Conservation (phyloP, 2,797 vertebrate species). For the Anguilla anguilla region DNA sequence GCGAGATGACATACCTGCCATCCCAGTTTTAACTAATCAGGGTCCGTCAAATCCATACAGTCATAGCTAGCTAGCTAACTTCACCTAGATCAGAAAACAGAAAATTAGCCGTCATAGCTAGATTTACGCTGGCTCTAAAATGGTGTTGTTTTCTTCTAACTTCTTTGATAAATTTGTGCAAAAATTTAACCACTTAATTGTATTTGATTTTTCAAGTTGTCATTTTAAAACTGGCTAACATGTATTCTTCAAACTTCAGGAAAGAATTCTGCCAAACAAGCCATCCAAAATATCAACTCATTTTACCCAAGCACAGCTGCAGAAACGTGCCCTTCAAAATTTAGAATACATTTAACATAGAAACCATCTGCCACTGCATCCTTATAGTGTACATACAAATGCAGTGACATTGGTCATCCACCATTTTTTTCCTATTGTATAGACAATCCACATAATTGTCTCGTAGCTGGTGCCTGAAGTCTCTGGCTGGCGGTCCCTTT, state of each 20-base stretch:
- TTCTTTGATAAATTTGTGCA: neutral
- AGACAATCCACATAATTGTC: neutral
- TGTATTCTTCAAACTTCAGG: neutral
- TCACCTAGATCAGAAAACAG: too few relatives aligned
- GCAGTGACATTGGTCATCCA: neutral
- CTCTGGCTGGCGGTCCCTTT: neutral
- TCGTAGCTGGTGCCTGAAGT: neutral
- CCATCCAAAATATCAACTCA: neutral
- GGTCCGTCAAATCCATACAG: neutral
- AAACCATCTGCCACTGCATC: neutral
- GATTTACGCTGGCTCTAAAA: neutral
- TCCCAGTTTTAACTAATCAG: neutral
- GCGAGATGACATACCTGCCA: too few relatives aligned
- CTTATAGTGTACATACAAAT: neutral
- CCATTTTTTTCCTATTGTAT: neutral
- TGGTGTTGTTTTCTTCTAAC: neutral
- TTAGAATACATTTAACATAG: neutral
- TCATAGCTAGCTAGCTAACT: neutral
- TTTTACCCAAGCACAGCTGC: neutral
- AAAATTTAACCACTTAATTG: neutral
- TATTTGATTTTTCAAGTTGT: neutral
- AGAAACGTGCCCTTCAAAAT: neutral
- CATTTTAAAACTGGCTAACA: neutral
- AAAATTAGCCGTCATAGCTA: neutral
- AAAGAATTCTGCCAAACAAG: neutral